phyloP scores from a whole-genome alignment of 2,797 vertebrate genomes.

The Coregonus sp. region DNA sequence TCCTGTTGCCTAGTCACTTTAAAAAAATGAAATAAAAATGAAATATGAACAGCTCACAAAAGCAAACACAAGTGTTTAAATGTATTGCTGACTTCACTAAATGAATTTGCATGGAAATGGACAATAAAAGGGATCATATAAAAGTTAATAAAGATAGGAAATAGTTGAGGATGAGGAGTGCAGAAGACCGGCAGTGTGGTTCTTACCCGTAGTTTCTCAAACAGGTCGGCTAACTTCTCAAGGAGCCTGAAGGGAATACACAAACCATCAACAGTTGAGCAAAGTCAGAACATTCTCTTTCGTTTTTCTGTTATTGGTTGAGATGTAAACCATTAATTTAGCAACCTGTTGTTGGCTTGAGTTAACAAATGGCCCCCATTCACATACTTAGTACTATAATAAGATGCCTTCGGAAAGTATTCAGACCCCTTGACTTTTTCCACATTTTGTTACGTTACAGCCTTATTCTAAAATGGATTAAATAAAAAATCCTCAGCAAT shows the following conservation, averaged over 20 bases:
- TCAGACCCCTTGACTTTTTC: too few relatives aligned
- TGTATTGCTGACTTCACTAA: too few relatives aligned
- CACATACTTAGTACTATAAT: too few relatives aligned
- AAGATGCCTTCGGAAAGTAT: too few relatives aligned
- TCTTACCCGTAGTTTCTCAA: conserved; percentile 94
- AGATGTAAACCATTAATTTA: neutral
- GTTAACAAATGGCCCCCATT: neutral
- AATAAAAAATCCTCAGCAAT: too few relatives aligned
- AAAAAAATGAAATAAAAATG: too few relatives aligned
- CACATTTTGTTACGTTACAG: too few relatives aligned
- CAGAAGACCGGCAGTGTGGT: neutral
- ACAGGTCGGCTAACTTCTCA: conserved; percentile 89
- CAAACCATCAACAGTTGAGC: neutral
- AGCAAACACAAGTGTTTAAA: too few relatives aligned
- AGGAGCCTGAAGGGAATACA: conserved; percentile 76
- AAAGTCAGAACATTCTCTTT: neutral
- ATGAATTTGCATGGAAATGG: neutral
- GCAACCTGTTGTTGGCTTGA: neutral
- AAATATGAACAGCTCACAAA: too few relatives aligned
- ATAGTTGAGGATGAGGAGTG: neutral
- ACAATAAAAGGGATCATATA: neutral
- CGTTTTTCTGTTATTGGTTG: neutral
- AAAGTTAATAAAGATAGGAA: neutral
- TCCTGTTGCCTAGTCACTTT: too few relatives aligned
- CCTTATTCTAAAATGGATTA: too few relatives aligned